Evolutionary conservation across 2,888 invertebrate genomes (phyloP), one percentile per base, ranked within the genome.

Genomic region (Chalcosyrphus nemorum): DNA sequence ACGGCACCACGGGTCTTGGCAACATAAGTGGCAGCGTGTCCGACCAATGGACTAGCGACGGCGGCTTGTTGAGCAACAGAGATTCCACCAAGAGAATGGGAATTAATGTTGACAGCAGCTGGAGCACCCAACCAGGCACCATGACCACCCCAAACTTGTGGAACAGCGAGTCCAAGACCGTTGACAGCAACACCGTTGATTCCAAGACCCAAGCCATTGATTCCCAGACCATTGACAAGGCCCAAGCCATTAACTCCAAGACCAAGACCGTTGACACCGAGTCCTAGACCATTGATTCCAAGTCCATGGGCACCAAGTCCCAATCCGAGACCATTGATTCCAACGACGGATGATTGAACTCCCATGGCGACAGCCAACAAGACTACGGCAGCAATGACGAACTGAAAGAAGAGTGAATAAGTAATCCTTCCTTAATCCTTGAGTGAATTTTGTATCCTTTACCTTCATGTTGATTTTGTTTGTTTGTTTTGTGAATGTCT

Each of bases 331-430:
- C 32, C 32, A 9, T 6, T 6, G 2, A 11, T n/a, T 3, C 41
- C 41, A 11, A 89, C 87, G 72, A 90, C 74, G 2, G 90, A 90
- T 5, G 90, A 89, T 87, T 91, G 89, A 21, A 88, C 89, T 72
- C 89, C 89, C 87, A 89, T 87, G 87, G 89, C 89, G 38, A 91
- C 88, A 74, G 90, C 91, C 88, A 91, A 88, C 78, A 89, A 88
- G 86, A 90, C 86, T 86, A 87, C 86, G 70, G 87, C 88, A 70
- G 88, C 87, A 68, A 86, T 81, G 82, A 87, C 87, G 88, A 89
- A 90, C 89, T 90, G 71, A 1, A 86, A 61, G 29, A 52, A 56
- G 7, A 2, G 13, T 59, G n/a, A 17, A 15, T 7, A 65, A 41
- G 1, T 9, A 24, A 17, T 29, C 29, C 32, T 13, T 24, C 13